Conservation (phyloP, 2,113 vertebrate species). For the Sminthopsis crassicaudata region DNA sequence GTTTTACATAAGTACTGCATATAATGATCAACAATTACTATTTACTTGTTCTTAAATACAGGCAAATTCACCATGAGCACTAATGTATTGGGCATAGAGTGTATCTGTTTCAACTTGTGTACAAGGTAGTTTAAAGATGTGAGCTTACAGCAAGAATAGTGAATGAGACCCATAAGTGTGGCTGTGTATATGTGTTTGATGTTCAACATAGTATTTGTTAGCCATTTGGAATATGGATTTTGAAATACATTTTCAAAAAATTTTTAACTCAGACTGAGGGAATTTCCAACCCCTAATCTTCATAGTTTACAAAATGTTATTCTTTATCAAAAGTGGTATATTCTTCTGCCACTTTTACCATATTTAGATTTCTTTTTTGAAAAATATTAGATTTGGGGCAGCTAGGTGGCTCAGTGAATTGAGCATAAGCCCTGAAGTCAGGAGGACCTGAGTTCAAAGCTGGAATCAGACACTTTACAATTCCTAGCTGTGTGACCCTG, state of each 20-base stretch:
- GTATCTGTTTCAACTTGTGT: background rate
- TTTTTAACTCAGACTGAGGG: background rate
- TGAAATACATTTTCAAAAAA: background rate
- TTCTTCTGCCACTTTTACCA: background rate
- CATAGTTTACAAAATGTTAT: conserved; percentile 23
- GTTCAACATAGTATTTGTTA: conserved; percentile 31
- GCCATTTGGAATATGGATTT: background rate
- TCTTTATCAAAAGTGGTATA: background rate
- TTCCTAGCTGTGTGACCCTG: too few species aligned
- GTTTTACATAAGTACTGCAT: background rate
- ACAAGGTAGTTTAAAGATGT: background rate
- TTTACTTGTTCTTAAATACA: conserved; percentile 26
- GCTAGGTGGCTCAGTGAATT: too few species aligned
- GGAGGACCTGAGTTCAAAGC: too few species aligned
- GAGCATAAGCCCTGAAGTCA: too few species aligned
- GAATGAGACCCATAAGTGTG: background rate
- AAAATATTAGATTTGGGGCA: background rate
- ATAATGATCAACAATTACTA: background rate
- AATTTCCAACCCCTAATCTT: conserved; percentile 29
- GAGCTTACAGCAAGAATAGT: background rate
- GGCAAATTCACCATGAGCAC: conserved; percentile 21
- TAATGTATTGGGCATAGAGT: conserved; percentile 25
- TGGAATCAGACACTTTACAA: too few species aligned
- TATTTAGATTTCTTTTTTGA: conserved; percentile 33
- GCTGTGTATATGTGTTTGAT: background rate